These are phyloP conservation scores for Thumatha senex DNA, from an alignment of 2,888 invertebrate species.

Conservation along the genomic window DNA sequence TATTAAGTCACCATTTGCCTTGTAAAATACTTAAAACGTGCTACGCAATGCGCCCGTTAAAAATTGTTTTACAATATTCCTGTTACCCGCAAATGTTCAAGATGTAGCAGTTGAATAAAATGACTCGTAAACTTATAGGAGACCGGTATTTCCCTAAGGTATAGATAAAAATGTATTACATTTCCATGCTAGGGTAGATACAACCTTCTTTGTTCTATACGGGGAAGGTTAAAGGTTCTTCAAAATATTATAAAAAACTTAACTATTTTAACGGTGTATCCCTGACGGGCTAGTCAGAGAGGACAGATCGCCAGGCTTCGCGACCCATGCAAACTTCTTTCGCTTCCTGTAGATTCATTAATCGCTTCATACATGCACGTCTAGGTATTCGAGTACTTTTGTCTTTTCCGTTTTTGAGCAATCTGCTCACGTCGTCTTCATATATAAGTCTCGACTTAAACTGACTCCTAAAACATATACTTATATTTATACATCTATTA, in stretches of 20 bases:
- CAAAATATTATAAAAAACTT: not conserved
- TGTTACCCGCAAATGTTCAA: slow-evolving; percentile 6
- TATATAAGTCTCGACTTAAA: no score
- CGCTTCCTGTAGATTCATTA: no score
- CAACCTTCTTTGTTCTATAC: not conserved
- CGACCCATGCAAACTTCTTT: no score
- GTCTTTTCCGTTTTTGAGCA: no score
- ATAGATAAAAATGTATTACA: not conserved
- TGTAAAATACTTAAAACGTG: slow-evolving; percentile 22
- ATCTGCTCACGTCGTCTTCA: no score
- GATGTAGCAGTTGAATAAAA: not conserved
- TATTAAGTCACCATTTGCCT: slow-evolving; percentile 28
- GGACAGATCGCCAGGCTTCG: no score
- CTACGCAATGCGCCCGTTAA: slow-evolving; percentile 15
- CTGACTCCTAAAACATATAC: no score
- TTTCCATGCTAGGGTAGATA: not conserved
- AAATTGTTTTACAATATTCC: slow-evolving; percentile 17
- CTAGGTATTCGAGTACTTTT: no score
- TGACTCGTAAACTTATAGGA: not conserved
- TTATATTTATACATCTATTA: not conserved
- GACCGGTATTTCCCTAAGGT: slow-evolving; percentile 1
- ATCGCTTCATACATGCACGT: no score
- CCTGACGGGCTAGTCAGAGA: no score
- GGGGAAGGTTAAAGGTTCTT: not conserved
- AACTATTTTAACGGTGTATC: no score